phyloP scores from a whole-genome alignment of 1,140 invertebrate species.

The Campoletis sonorensis region DNA sequence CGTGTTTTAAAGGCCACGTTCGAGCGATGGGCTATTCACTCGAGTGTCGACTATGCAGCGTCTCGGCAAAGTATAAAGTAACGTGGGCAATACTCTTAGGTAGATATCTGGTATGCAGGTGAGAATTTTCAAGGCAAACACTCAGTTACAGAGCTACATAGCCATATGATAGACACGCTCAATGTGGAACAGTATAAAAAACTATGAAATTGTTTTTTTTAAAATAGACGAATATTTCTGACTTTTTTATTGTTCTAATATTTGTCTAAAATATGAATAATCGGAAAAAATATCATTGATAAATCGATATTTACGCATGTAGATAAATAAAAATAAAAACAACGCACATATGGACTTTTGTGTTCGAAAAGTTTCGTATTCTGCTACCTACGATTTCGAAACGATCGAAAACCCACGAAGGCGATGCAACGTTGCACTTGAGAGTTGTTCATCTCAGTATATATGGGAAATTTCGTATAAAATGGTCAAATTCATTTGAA shows the following conservation, averaged over 20 bases:
- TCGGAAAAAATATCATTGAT: no score
- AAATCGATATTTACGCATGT: no score
- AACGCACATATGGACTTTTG: no score
- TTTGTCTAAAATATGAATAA: no score
- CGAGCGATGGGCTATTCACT: background rate
- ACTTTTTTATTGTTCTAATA: no score
- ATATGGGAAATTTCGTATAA: background rate
- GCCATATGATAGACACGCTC: background rate
- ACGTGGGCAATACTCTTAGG: background rate
- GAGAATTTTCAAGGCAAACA: conserved; percentile 8
- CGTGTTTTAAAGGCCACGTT: background rate
- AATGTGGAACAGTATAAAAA: no score
- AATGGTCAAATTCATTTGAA: background rate
- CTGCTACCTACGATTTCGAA: background rate
- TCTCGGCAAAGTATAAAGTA: conserved; percentile 4
- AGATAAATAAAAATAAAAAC: no score
- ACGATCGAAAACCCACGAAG: conserved; percentile 16
- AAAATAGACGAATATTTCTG: no score
- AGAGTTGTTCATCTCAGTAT: background rate
- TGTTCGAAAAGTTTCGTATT: background rate
- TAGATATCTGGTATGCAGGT: background rate
- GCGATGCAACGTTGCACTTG: background rate
- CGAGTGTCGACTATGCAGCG: background rate
- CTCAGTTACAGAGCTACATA: background rate
- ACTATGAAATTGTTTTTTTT: no score